Percentiles rank a stretch among this genome's conserved stretches.
Conservation (phyloP, 2,888 invertebrate species). For the Pseudolycoriella hygida region DNA sequence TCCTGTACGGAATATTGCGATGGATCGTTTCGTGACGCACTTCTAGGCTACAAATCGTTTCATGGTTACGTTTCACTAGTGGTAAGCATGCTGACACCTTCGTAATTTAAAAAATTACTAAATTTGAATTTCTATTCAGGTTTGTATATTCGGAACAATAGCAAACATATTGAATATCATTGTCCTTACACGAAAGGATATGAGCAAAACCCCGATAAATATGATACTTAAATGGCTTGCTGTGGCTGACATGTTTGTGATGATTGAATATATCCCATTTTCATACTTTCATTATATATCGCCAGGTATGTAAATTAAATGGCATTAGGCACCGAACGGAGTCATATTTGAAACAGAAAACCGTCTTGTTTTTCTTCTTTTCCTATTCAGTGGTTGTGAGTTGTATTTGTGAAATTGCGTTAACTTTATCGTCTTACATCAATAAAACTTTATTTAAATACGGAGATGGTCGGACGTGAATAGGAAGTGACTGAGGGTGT, state of each 20-base stretch:
- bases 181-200: slow-evolving; percentile 64
- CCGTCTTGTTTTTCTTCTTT: too few species aligned
- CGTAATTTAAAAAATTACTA: not conserved
- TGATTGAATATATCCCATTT: slow-evolving; percentile 71
- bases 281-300: slow-evolving; percentile 47
- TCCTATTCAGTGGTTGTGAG: too few species aligned
- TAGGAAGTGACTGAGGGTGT: too few species aligned
- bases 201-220: slow-evolving; percentile 72
- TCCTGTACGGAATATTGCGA: slow-evolving; percentile 36
- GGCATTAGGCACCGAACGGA: too few species aligned
- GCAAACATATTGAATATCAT: slow-evolving; percentile 77
- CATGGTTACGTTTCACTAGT: slow-evolving; percentile 72
- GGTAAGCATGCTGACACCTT: slow-evolving; percentile 32
- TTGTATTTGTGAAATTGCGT: too few species aligned
- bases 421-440: too few species aligned
- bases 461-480: too few species aligned
- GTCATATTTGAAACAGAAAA: too few species aligned
- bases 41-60: slow-evolving; percentile 44
- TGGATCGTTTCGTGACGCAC: slow-evolving; percentile 37
- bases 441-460: too few species aligned
- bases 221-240: slow-evolving; percentile 68
- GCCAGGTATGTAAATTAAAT: slow-evolving; percentile 51
- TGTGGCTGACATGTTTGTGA: slow-evolving; percentile 76
- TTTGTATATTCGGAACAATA: slow-evolving; percentile 73
- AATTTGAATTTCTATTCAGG: slow-evolving; percentile 26